Conservation (phyloP, 2,113 vertebrate genomes). For the Syngnathoides biaculeatus region DNA sequence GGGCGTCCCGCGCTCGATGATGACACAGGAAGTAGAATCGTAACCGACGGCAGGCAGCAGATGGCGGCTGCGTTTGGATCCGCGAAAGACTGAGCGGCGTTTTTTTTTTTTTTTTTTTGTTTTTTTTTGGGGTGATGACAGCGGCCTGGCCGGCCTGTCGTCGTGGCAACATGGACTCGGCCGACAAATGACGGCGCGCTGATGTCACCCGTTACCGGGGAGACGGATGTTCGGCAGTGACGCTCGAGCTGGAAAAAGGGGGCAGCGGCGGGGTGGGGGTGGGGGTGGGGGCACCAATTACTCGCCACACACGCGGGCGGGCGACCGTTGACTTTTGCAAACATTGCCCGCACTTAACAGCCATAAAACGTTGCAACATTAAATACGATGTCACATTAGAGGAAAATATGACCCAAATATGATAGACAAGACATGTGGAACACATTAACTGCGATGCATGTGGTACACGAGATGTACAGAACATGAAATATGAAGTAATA, state of each 20-base stretch:
- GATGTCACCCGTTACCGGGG: conserved; percentile 78
- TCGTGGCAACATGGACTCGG: conserved; percentile 47
- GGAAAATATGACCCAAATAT: not conserved
- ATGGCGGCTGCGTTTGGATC: not conserved
- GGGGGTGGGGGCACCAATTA: not conserved
- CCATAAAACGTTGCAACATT: not conserved
- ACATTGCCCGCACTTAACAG: not conserved
- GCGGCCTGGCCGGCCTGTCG: conserved; percentile 29
- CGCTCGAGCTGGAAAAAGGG: conserved; percentile 26
- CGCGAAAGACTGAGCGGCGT: not conserved
- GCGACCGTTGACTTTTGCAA: not conserved
- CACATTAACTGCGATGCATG: too few relatives aligned
- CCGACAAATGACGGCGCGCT: conserved; percentile 61
- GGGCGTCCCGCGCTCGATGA: not conserved
- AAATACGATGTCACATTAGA: not conserved
- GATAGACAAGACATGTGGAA: not conserved
- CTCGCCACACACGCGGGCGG: not conserved
- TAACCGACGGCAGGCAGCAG: not conserved
- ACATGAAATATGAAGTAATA: too few relatives aligned
- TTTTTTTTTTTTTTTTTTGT: not conserved
- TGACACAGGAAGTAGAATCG: not conserved
- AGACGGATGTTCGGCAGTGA: conserved; percentile 64
- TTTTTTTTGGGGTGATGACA: not conserved
- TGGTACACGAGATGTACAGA: too few relatives aligned
- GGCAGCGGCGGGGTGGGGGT: conserved; percentile 9